Evolutionary conservation across 2,113 vertebrate species (phyloP), one percentile per base, ranked within the genome.

Genomic region (Ctenodactylus gundi): DNA sequence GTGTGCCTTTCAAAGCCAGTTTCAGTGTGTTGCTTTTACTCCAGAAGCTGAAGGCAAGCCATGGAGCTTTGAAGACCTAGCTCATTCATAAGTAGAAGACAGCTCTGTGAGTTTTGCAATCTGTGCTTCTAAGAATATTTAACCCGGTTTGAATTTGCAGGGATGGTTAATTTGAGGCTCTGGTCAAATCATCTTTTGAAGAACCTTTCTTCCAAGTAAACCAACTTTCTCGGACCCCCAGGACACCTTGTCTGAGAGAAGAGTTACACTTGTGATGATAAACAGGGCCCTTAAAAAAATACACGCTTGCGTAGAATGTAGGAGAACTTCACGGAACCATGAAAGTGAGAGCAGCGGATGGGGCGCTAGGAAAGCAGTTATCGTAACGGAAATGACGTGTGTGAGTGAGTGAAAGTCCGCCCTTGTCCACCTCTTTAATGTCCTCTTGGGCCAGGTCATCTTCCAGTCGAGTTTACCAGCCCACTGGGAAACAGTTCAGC

Each of bases 141-240:
- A 89, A 57, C n/a, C 81, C 53, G 57, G 86, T 39, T 46, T 85
- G 39, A 60, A 90, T 83, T 58, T 91, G 72, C 86, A 82, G 64
- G 27, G 88, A 82, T 72, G 90, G 44, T 70, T n/a, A 55, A 65
- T 82, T 95, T 92, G 85, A 93, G 75, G 8, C 29, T 75, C 17
- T 76, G 72, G 86, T 65, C 31, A 78, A 90, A 84, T 65, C 39
- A 89, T 72, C 23, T 82, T 90, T 88, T 87, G 36, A 84, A 72
- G 76, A 55, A 29, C 64, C 10, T 65, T 81, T 15, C 55, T 65
- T 65, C 34, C 57, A 78, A 78, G 31, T 36, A 80, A 53, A 90
- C 9, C 57, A 49, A 51, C 18, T 46, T 78, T 53, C 62, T 77
- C 77, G 27, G 46, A 64, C 70, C 90, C 31, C 49, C 83, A 86